These are phyloP conservation scores for Tuta absoluta DNA, from an alignment of 2,888 invertebrate species.

Conservation along the genomic window DNA sequence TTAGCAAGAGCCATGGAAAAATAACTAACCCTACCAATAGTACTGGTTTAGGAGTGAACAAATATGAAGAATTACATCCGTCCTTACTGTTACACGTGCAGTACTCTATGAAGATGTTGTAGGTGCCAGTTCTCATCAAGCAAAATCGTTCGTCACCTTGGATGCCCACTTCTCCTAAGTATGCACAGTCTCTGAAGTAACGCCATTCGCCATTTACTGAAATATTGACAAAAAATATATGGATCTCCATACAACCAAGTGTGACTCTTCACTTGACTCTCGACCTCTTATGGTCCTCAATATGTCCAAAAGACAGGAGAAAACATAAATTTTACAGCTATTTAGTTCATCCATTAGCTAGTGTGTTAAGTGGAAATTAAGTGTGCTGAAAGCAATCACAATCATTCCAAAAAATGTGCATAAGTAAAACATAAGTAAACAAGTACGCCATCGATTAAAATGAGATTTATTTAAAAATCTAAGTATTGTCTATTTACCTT, in stretches of 20 bases:
- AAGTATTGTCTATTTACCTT: constrained; percentile 79
- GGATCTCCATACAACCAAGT: not conserved
- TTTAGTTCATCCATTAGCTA: not conserved
- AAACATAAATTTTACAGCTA: not conserved
- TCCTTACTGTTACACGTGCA: constrained; percentile 96
- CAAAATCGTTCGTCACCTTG: constrained; percentile 95
- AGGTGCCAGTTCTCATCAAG: constrained; percentile 93
- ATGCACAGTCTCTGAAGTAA: constrained; percentile 93
- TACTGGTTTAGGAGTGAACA: constrained; percentile 57
- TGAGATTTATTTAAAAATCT: not conserved
- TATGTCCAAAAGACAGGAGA: not conserved
- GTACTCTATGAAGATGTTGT: constrained; percentile 96
- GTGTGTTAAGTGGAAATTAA: not conserved
- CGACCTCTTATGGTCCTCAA: not conserved
- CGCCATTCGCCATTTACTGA: constrained; percentile 93
- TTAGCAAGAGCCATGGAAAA: constrained; percentile 30
- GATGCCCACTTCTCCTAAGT: constrained; percentile 94
- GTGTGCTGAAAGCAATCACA: too few relatives aligned
- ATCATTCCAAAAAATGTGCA: too few relatives aligned
- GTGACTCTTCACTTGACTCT: too few relatives aligned
- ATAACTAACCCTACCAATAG: constrained; percentile 38
- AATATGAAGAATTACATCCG: constrained; percentile 88
- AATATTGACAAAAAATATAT: not conserved
- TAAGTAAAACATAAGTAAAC: not conserved
- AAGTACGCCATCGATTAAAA: not conserved